Conservation (phyloP, 1,140 invertebrate species). For the Linepithema humile region DNA sequence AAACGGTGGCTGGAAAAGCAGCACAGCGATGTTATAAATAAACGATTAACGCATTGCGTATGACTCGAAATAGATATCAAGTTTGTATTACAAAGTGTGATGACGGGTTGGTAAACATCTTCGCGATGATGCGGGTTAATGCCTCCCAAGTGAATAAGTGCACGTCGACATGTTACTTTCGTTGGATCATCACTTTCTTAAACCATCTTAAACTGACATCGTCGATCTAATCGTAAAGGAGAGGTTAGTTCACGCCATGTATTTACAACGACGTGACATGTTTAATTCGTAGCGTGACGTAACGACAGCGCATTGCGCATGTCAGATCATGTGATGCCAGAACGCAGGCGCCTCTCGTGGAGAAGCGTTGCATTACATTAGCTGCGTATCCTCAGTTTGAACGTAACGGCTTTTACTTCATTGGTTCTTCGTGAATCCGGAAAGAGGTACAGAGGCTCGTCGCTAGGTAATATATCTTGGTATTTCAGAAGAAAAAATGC, state of each 20-base stretch:
- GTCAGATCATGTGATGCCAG: conserved; percentile 3
- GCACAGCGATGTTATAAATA: conserved; percentile 81
- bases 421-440: neutral
- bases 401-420: no score
- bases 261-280: conserved; percentile 21
- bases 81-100: conserved; percentile 46
- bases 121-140: neutral
- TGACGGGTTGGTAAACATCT: neutral
- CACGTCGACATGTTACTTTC: neutral
- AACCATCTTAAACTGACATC: conserved; percentile 25
- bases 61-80: conserved; percentile 79
- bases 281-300: conserved; percentile 59
- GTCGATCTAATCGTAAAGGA: neutral
- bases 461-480: neutral
- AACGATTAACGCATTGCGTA: conserved; percentile 79
- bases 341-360: no score
- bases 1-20: conserved; percentile 68
- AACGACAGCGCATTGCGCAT: conserved; percentile 52
- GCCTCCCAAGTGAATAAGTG: neutral
- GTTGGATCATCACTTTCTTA: neutral
- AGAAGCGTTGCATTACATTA: no score
- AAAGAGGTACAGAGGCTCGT: neutral
- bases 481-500: neutral
- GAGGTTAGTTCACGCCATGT: conserved; percentile 56
- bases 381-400: no score